Percentiles rank a stretch among this genome's conserved stretches.
These are phyloP conservation scores for Halcyon chelicuti DNA, from an alignment of 2,797 vertebrate genomes.

Conservation along the genomic window DNA sequence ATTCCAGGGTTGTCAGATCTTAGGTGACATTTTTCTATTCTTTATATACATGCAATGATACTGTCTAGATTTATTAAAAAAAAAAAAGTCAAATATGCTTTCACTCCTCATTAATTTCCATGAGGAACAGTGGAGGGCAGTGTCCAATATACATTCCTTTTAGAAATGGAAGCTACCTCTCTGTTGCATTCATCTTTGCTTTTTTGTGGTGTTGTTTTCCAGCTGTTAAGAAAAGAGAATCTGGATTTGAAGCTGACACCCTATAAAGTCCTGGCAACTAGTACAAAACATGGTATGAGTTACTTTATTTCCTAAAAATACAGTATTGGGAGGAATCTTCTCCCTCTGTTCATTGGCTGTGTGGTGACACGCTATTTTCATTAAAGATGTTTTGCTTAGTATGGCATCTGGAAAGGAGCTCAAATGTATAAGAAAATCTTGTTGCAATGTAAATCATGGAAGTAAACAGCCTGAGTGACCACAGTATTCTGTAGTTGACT, in stretches of 20 bases:
- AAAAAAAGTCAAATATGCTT: not conserved
- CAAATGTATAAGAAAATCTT: not conserved
- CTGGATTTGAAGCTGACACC: constrained; percentile 96
- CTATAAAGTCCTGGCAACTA: constrained; percentile 97
- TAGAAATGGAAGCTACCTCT: not conserved
- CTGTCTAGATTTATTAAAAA: not conserved
- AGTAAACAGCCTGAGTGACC: not conserved
- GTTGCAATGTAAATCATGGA: not conserved
- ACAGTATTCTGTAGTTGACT: not conserved
- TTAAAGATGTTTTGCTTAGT: not conserved
- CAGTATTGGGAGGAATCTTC: not conserved
- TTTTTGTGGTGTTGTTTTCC: not conserved
- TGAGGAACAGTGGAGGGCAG: not conserved
- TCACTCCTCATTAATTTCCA: not conserved
- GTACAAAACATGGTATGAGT: constrained; percentile 93
- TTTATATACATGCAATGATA: not conserved
- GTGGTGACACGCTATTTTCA: not conserved
- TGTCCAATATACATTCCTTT: not conserved
- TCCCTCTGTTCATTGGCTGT: not conserved
- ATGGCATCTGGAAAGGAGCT: not conserved
- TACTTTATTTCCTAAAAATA: not conserved
- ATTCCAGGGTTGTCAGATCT: not conserved
- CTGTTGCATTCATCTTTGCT: not conserved
- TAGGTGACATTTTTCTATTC: not conserved
- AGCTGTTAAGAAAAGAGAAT: constrained; percentile 96